Conservation (phyloP, 1,140 invertebrate species). For the Dysdera silvatica region DNA sequence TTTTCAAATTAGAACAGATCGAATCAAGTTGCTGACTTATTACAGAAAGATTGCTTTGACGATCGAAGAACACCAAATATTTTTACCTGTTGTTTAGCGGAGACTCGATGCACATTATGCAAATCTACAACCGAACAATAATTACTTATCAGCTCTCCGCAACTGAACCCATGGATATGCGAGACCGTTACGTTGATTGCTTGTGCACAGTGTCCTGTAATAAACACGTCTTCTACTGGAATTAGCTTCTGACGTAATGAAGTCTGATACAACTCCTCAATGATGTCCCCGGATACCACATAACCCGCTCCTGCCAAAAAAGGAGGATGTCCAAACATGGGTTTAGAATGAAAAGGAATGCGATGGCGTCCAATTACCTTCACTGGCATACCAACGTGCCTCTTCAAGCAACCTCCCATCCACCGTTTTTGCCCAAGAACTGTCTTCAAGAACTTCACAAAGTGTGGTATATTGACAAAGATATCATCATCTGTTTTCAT, state of each 20-base stretch:
- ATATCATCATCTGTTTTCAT: conserved; percentile 34
- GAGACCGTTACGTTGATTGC: conserved; percentile 30
- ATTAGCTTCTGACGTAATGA: conserved; percentile 32
- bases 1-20: too few relatives aligned
- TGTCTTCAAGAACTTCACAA: not conserved
- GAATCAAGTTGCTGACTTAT: too few relatives aligned
- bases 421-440: not conserved
- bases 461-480: conserved; percentile 32
- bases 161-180: conserved; percentile 35
- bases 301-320: conserved; percentile 44
- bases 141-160: conserved; percentile 34
- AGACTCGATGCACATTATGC: conserved; percentile 26
- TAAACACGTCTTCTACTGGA: conserved; percentile 45
- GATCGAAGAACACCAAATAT: too few relatives aligned
- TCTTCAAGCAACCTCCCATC: conserved; percentile 30
- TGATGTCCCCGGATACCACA: conserved; percentile 37
- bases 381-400: conserved; percentile 17
- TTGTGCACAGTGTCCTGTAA: conserved; percentile 40
- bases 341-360: not conserved
- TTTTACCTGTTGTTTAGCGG: conserved; percentile 16
- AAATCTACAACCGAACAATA: conserved; percentile 33
- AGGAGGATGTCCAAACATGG: conserved; percentile 35
- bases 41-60: too few relatives aligned
- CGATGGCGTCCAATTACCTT: not conserved
- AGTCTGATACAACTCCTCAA: conserved; percentile 36